Evolutionary conservation across 2,113 vertebrate genomes (phyloP), one percentile per base, ranked within the genome.

Genomic region (Thryonomys swinderianus): DNA sequence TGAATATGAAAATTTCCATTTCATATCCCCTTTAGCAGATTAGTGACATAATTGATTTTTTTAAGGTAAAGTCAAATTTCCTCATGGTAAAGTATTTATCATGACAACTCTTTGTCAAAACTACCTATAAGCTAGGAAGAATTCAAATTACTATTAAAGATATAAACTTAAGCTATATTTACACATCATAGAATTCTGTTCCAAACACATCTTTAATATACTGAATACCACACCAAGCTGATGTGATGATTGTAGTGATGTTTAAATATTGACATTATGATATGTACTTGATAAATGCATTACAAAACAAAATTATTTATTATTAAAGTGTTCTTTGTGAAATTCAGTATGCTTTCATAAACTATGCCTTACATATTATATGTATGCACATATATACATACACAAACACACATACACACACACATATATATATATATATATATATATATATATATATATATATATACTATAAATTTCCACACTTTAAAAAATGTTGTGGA

Each of bases 1-100:
- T 59, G 59, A 93, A 96, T 55, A 91, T 87, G 88, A 94, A 91
- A 34, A 45, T 64, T 96, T 87, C 59, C 69, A 90, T 96, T 95
- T 93, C 51, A 25, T 8, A 78, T 91, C 48, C 45, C 53, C 40
- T 80, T 88, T 66, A 69, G 37, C 82, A 51, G 85, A 88, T 83
- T 90, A 81, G 84, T 90, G 86, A 91, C 21, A 88, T 34, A 79
- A 18, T 71, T 90, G 62, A 85, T 51, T 95, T 76, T 96, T 82
- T 62, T 85, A 84, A 93, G 12, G 5, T 83, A 25, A 96, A 91
- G 55, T 74, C 76, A 81, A 66, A 82, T 34, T 64, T 71, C 27
- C 11, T 66, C 25, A 34, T 18, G 2, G 5, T 91, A 94, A 95
- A 64, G 59, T 12, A 5, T 83, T 42, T 73, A 59, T 59, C 55